phyloP scores from a whole-genome alignment of 2,797 vertebrate species.

The Enteromius thamalakanensis region DNA sequence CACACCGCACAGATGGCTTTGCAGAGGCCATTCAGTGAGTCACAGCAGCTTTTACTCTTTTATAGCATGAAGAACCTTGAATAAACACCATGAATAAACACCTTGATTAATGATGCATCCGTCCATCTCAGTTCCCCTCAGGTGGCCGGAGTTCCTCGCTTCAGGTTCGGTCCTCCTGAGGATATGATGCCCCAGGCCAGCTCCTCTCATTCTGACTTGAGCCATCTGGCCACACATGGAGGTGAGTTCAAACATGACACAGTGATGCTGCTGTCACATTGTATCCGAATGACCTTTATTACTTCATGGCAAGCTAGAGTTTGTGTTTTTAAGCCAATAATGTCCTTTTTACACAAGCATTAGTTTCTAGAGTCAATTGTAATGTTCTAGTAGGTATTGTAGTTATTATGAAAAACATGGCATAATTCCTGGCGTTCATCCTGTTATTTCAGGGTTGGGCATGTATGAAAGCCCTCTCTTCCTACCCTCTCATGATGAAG shows the following conservation, averaged over 20 bases:
- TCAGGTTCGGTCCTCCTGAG: slow-evolving; percentile 95
- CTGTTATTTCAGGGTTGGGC: slow-evolving; percentile 83
- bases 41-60: not conserved
- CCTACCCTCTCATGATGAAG: slow-evolving; percentile 92
- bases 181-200: slow-evolving; percentile 90
- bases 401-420: not conserved
- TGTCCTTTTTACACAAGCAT: not conserved
- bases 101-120: not conserved
- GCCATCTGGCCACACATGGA: slow-evolving; percentile 97
- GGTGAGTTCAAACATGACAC: slow-evolving; percentile 71
- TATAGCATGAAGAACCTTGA: not conserved
- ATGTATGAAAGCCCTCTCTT: slow-evolving; percentile 98
- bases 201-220: slow-evolving; percentile 93
- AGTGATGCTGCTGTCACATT: not conserved
- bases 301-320: not conserved
- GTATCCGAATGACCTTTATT: not conserved
- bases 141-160: slow-evolving; percentile 93
- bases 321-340: not conserved
- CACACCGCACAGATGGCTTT: slow-evolving; percentile 96
- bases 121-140: slow-evolving; percentile 87
- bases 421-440: too few relatives aligned
- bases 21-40: slow-evolving; percentile 98
- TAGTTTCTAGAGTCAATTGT: not conserved
- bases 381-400: not conserved
- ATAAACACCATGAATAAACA: too few relatives aligned